Evolutionary conservation across 2,113 vertebrate genomes (phyloP).

Genomic region (Neoarius graeffei): DNA sequence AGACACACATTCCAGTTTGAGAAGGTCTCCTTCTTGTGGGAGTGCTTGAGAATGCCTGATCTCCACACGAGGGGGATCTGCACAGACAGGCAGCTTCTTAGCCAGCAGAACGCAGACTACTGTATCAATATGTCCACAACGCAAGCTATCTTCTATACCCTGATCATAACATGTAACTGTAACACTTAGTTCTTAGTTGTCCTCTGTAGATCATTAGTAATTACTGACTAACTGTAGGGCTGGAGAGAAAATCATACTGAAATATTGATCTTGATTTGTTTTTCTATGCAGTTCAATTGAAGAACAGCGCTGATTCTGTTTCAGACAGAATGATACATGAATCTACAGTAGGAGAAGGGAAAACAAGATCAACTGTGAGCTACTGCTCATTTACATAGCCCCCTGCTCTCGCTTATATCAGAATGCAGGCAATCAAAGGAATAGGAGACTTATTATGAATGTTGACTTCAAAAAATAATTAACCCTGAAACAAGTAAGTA

Average conservation of each 20-base stretch:
- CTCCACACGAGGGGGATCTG: conserved; percentile 94
- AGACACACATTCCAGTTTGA: conserved; percentile 95
- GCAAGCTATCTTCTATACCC: neutral
- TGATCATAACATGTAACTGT: neutral
- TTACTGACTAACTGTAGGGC: neutral
- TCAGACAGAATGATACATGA: neutral
- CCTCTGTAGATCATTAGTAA: neutral
- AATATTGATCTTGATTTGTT: neutral
- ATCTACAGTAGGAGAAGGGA: neutral
- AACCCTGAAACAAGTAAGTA: too few species aligned
- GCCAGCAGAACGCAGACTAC: conserved; percentile 8
- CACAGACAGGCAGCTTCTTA: conserved; percentile 30
- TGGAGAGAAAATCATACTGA: neutral
- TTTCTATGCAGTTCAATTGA: neutral
- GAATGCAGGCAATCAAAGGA: too few species aligned
- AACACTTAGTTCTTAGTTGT: neutral
- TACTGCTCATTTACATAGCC: too few species aligned
- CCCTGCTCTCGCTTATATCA: too few species aligned
- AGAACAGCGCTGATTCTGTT: neutral
- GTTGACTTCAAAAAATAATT: too few species aligned
- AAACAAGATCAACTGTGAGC: neutral
- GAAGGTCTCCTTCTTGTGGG: conserved; percentile 93
- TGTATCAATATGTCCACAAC: neutral
- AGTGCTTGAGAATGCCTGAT: conserved; percentile 84
- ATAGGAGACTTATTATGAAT: too few species aligned